A percentile compares a stretch with the other conserved stretches of the same genome.
Conservation (phyloP, 2,113 vertebrate genomes). For the Notarius quadriscutis region DNA sequence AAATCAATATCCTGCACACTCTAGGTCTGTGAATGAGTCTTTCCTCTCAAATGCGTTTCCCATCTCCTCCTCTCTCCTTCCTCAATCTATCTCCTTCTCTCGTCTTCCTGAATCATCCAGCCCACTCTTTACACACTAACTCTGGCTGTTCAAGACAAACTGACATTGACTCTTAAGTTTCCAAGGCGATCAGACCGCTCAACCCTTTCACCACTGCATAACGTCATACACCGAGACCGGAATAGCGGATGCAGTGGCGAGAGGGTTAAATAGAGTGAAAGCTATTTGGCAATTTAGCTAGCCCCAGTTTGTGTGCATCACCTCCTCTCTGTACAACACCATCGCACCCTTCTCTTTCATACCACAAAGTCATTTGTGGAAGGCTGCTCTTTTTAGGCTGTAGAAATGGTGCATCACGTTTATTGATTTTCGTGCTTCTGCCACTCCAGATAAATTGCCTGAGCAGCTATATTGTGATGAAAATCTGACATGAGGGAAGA, state of each 20-base stretch:
- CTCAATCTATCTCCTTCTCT: not conserved
- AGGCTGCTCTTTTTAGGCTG: constrained; percentile 80
- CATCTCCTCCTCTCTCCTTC: constrained; percentile 16
- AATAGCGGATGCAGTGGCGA: too few relatives aligned
- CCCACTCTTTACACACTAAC: constrained; percentile 9
- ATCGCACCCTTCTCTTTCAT: constrained; percentile 29
- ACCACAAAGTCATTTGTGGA: constrained; percentile 56
- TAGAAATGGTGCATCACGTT: constrained; percentile 79
- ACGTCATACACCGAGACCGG: too few relatives aligned
- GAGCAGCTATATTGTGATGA: constrained; percentile 82
- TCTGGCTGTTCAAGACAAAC: constrained; percentile 79
- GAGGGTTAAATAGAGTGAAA: constrained; percentile 72
- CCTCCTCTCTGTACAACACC: constrained; percentile 41
- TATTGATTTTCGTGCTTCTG: constrained; percentile 84
- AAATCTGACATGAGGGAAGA: constrained; percentile 77
- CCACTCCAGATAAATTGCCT: constrained; percentile 87
- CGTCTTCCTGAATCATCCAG: not conserved
- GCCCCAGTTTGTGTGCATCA: constrained; percentile 43
- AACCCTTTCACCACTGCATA: too few relatives aligned
- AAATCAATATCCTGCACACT: constrained; percentile 47
- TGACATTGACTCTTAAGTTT: constrained; percentile 74
- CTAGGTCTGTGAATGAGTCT: constrained; percentile 33
- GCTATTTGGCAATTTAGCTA: constrained; percentile 79
- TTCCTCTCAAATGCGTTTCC: constrained; percentile 40
- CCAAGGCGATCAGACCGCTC: constrained; percentile 75